A percentile compares a stretch with the other conserved stretches of the same genome.
Evolutionary conservation across 2,113 vertebrate species (phyloP).

Genomic region (Peromyscus californicus): DNA sequence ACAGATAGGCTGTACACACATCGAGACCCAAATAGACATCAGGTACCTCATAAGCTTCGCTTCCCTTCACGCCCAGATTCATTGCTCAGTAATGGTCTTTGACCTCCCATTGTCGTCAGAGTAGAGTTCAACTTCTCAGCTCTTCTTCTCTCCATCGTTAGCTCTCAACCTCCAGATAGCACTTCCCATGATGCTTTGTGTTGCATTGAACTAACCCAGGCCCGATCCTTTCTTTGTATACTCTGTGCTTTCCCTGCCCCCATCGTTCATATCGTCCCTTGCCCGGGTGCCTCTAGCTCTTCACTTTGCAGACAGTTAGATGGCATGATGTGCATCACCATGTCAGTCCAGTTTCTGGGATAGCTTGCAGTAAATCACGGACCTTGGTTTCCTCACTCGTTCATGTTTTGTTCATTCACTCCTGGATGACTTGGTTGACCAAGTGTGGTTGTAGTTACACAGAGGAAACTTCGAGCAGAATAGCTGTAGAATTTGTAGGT

Average conservation of each 20-base stretch:
- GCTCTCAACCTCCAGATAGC: background rate
- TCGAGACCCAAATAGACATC: background rate
- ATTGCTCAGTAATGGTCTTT: conserved; percentile 9
- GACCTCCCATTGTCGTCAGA: background rate
- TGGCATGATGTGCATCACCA: background rate
- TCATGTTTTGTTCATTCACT: background rate
- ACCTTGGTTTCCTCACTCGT: background rate
- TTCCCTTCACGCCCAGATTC: background rate
- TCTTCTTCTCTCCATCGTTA: background rate
- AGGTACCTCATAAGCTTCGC: background rate
- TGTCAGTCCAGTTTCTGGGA: background rate
- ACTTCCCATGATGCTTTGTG: background rate
- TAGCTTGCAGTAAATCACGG: background rate
- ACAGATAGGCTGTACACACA: background rate
- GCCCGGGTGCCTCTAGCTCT: background rate
- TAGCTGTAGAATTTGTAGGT: background rate
- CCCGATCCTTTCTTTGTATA: background rate
- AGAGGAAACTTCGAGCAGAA: background rate
- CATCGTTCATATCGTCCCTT: background rate
- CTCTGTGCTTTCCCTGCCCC: background rate
- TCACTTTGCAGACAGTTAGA: background rate
- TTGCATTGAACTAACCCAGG: background rate
- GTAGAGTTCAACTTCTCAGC: background rate
- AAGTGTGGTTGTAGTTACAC: background rate
- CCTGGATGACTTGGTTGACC: background rate